Conservation (phyloP, 2,888 invertebrate genomes). For the Scaptodrosophila latifasciaeformis region DNA sequence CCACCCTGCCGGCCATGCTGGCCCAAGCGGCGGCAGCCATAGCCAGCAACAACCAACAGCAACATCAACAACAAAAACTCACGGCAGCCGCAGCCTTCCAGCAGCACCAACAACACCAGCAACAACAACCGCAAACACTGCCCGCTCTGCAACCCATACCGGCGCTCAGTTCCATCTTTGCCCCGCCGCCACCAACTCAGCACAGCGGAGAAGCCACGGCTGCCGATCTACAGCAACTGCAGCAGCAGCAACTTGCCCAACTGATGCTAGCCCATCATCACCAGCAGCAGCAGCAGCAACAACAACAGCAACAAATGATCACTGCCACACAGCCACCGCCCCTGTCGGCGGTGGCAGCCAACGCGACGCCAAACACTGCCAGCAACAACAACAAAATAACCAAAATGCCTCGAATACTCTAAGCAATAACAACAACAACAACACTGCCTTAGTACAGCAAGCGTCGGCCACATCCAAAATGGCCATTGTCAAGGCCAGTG, state of each 20-base stretch:
- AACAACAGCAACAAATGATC: conserved; percentile 50
- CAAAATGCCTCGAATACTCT: conserved; percentile 32
- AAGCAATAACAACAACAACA: conserved; percentile 35
- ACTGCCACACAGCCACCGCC: conserved; percentile 70
- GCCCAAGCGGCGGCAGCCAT: conserved; percentile 70
- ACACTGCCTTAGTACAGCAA: conserved; percentile 37
- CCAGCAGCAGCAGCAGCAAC: conserved; percentile 43
- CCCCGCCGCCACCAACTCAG: conserved; percentile 46
- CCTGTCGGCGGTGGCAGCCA: conserved; percentile 51
- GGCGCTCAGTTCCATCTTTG: conserved; percentile 71
- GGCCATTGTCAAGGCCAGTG: conserved; percentile 48
- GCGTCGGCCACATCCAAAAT: conserved; percentile 40
- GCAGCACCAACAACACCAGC: conserved; percentile 44
- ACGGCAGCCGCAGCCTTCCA: conserved; percentile 45
- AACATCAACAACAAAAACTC: conserved; percentile 50
- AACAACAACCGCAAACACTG: conserved; percentile 50
- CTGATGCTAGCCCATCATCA: conserved; percentile 47
- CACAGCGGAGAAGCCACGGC: conserved; percentile 27
- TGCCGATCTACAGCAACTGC: conserved; percentile 51
- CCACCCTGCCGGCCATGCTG: conserved; percentile 73
- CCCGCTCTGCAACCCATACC: conserved; percentile 74
- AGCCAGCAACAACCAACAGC: conserved; percentile 64
- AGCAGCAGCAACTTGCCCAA: conserved; percentile 61
- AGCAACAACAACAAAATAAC: conserved; percentile 41
- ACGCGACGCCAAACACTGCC: conserved; percentile 24